Evolutionary conservation across 2,113 vertebrate genomes (phyloP).

Genomic region (Melanerpes aurifrons): DNA sequence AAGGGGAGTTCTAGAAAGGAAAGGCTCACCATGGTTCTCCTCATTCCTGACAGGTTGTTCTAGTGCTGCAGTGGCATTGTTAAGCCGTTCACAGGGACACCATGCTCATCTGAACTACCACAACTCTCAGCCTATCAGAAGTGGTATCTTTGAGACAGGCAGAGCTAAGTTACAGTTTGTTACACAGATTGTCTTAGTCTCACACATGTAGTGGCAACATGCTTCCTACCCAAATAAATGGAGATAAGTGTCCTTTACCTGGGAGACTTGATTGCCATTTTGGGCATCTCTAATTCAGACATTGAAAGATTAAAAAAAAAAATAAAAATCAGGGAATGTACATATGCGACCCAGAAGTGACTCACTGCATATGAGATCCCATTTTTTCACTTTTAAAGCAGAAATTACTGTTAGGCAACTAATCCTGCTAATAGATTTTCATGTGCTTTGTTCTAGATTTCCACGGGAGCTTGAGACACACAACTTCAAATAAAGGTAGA

Average conservation of each 20-base stretch:
- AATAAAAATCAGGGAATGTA: background rate
- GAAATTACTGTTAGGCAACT: background rate
- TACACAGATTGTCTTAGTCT: background rate
- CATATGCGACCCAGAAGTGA: background rate
- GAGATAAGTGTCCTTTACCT: background rate
- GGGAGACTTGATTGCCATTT: rapidly evolving
- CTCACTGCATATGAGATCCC: background rate
- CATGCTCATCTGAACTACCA: background rate
- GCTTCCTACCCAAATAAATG: background rate
- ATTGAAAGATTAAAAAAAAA: background rate
- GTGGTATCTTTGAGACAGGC: background rate
- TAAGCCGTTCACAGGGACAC: background rate
- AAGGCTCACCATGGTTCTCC: rapidly evolving
- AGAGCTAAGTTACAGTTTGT: background rate
- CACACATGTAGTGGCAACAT: background rate
- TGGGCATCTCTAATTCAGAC: background rate
- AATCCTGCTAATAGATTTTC: background rate
- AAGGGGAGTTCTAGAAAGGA: background rate
- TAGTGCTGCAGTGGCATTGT: background rate
- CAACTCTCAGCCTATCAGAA: background rate
- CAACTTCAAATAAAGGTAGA: background rate
- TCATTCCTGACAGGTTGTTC: background rate
- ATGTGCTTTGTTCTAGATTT: background rate
- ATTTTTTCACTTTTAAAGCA: background rate
- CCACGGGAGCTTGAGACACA: background rate